Evolutionary conservation across 2,113 vertebrate species (phyloP).

Genomic region (Okapia johnstoni): DNA sequence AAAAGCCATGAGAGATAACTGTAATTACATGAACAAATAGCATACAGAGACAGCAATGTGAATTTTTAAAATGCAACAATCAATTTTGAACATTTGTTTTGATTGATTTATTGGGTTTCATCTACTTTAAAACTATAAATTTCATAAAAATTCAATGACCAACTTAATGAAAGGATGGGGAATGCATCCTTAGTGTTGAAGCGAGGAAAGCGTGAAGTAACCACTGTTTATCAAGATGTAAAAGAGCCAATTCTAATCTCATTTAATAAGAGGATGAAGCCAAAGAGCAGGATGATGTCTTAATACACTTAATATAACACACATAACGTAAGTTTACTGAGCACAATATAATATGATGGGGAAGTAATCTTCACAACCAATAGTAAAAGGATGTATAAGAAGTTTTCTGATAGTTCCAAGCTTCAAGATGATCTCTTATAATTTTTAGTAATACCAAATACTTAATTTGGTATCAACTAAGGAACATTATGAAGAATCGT

Average conservation of each 20-base stretch:
- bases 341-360: neutral
- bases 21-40: neutral
- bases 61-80: conserved; percentile 5
- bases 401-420: neutral
- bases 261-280: neutral
- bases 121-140: neutral
- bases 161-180: neutral
- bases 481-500: neutral
- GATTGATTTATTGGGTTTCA: neutral
- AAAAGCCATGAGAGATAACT: neutral
- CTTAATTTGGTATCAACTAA: neutral
- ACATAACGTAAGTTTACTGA: neutral
- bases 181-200: neutral
- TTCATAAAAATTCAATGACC: neutral
- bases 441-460: neutral
- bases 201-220: neutral
- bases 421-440: neutral
- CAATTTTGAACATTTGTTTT: conserved; percentile 1
- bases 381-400: neutral
- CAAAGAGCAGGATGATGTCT: neutral
- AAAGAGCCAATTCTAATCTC: neutral
- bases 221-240: neutral
- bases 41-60: neutral
- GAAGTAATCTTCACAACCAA: neutral
- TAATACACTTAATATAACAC: neutral